These are phyloP conservation scores for Lophius piscatorius DNA, from an alignment of 2,113 vertebrate genomes.

Conservation along the genomic window DNA sequence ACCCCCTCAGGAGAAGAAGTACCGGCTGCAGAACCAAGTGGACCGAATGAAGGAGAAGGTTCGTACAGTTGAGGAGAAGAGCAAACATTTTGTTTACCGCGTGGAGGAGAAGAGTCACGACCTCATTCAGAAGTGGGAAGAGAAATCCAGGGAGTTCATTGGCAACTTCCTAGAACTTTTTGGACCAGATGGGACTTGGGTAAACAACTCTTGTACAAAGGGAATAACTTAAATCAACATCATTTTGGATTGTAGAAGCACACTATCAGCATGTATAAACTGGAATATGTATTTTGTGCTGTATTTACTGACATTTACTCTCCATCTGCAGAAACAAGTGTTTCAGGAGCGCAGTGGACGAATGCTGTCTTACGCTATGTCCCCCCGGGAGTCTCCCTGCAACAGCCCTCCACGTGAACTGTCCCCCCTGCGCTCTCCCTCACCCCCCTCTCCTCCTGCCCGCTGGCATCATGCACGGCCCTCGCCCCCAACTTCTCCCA, in stretches of 20 bases:
- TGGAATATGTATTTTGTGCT: too few relatives aligned
- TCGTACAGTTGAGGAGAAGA: conserved; percentile 94
- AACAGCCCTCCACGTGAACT: conserved; percentile 90
- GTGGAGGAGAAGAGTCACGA: conserved; percentile 98
- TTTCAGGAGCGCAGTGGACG: conserved; percentile 95
- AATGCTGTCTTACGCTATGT: conserved; percentile 92
- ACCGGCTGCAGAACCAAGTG: conserved; percentile 96
- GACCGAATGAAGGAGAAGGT: conserved; percentile 98
- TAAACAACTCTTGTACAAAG: conserved; percentile 68
- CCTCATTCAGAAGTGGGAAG: conserved; percentile 98
- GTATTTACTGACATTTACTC: background rate
- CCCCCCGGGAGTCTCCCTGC: conserved; percentile 90
- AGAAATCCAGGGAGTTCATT: conserved; percentile 97
- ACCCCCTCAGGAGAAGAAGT: conserved; percentile 92
- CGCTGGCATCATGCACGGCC: conserved; percentile 85
- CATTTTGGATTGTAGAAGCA: too few relatives aligned
- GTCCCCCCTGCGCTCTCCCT: conserved; percentile 91
- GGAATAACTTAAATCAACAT: background rate
- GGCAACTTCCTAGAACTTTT: conserved; percentile 98
- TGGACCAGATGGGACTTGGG: conserved; percentile 96
- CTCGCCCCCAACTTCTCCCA: conserved; percentile 85
- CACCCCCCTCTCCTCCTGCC: conserved; percentile 81
- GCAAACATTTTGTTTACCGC: conserved; percentile 95
- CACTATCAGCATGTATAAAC: too few relatives aligned
- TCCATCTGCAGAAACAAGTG: conserved; percentile 89